phyloP scores from a whole-genome alignment of 2,888 invertebrate species.

The Eurytoma adleriae region DNA sequence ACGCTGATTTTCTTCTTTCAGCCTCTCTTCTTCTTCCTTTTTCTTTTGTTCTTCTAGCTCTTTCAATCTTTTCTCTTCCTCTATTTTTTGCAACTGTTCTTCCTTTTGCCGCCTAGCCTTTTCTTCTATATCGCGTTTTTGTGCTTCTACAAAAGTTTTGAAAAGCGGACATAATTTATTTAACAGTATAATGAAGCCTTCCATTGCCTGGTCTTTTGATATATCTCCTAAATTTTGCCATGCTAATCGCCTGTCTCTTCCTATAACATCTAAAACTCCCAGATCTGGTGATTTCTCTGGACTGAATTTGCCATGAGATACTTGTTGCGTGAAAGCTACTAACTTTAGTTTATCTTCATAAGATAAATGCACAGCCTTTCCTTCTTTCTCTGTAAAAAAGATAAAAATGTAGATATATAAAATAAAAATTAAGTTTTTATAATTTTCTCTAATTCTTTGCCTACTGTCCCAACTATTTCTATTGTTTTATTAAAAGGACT shows the following conservation, averaged over 20 bases:
- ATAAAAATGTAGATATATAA: not conserved
- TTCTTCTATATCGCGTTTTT: conserved; percentile 91
- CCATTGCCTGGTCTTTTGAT: conserved; percentile 91
- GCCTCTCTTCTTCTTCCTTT: conserved; percentile 81
- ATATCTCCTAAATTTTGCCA: conserved; percentile 96
- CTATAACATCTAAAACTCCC: conserved; percentile 96
- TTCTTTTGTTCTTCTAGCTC: conserved; percentile 73
- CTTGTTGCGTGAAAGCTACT: conserved; percentile 95
- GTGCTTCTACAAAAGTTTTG: conserved; percentile 93
- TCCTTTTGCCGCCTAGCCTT: conserved; percentile 82
- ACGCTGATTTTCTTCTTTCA: conserved; percentile 81
- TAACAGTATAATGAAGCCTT: conserved; percentile 92
- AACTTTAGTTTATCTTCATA: conserved; percentile 95
- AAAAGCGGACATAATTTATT: conserved; percentile 94
- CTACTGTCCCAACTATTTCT: not conserved
- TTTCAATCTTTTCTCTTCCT: conserved; percentile 80
- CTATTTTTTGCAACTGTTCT: conserved; percentile 79
- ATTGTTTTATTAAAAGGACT: not conserved
- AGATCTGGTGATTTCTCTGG: conserved; percentile 86
- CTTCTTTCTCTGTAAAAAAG: conserved; percentile 91
- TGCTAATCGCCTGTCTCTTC: conserved; percentile 92
- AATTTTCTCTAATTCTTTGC: not conserved
- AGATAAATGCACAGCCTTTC: conserved; percentile 96
- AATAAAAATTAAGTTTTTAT: not conserved
- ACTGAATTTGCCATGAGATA: conserved; percentile 88